A percentile compares a stretch with the other conserved stretches of the same genome.
Evolutionary conservation across 2,797 vertebrate genomes (phyloP).

Genomic region (Argentina silus): DNA sequence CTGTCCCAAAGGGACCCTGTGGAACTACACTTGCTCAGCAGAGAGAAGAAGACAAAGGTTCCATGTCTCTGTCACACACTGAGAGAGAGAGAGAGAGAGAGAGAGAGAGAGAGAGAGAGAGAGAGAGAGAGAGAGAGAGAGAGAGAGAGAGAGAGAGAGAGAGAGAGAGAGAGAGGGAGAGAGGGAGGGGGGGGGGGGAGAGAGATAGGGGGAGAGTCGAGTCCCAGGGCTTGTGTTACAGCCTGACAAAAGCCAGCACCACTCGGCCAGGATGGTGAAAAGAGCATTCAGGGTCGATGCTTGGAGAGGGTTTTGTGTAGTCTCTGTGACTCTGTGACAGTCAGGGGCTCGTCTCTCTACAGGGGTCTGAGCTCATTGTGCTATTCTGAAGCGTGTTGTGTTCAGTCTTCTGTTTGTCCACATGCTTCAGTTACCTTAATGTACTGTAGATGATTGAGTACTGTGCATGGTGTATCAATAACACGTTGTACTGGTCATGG

Average conservation of each 20-base stretch:
- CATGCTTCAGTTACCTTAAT: neutral
- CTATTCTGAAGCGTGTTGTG: neutral
- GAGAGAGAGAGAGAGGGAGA: neutral
- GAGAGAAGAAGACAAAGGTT: constrained; percentile 7
- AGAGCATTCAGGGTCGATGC: constrained; percentile 8
- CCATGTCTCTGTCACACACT: constrained; percentile 44
- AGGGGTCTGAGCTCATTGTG: neutral
- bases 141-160: neutral
- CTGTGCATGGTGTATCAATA: no score
- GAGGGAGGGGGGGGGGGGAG: neutral
- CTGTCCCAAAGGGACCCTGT: constrained; percentile 39
- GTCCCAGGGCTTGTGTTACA: constrained; percentile 47
- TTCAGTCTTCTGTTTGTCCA: constrained; percentile 2
- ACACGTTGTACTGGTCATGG: neutral
- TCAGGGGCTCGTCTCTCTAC: constrained; percentile 14
- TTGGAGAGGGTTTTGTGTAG: constrained; percentile 11
- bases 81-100: neutral
- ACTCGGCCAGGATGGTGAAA: constrained; percentile 6
- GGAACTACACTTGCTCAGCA: constrained; percentile 22
- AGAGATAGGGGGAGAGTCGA: constrained; percentile 6
- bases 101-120: neutral
- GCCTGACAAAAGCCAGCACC: constrained; percentile 32
- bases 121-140: neutral
- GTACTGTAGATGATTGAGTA: no score
- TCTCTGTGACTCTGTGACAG: constrained; percentile 15